Evolutionary conservation across 2,113 vertebrate genomes (phyloP).

Genomic region (Phylloscopus trochilus): DNA sequence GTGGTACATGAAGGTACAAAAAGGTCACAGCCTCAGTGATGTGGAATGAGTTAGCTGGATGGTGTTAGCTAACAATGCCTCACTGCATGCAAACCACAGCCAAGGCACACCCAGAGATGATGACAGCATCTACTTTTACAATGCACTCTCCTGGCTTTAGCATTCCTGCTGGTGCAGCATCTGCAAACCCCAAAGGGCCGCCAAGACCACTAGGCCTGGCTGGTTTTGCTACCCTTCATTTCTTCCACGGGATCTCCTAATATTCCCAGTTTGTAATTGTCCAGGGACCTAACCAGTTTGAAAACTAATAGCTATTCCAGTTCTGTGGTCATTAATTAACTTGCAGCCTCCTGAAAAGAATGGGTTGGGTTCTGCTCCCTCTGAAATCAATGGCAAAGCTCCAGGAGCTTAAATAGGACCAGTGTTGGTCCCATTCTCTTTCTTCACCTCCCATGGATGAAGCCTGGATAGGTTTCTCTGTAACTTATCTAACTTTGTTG

Average conservation of each 20-base stretch:
- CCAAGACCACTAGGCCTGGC: background rate
- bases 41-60: background rate
- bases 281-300: background rate
- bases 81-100: background rate
- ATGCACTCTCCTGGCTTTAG: background rate
- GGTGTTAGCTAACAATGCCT: background rate
- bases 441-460: background rate
- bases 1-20: background rate
- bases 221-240: background rate
- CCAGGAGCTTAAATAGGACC: background rate
- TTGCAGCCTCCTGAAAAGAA: background rate
- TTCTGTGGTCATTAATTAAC: background rate
- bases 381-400: background rate
- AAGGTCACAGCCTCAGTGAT: background rate
- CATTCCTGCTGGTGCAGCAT: background rate
- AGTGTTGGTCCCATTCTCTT: background rate
- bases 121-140: slow-evolving; percentile 8
- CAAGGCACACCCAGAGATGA: background rate
- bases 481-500: background rate
- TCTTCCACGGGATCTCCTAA: background rate
- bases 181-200: background rate
- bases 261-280: background rate
- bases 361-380: background rate
- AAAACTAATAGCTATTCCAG: background rate
- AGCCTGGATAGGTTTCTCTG: background rate